phyloP scores from a whole-genome alignment of 1,140 invertebrate species.

The Drosophila sproati region DNA sequence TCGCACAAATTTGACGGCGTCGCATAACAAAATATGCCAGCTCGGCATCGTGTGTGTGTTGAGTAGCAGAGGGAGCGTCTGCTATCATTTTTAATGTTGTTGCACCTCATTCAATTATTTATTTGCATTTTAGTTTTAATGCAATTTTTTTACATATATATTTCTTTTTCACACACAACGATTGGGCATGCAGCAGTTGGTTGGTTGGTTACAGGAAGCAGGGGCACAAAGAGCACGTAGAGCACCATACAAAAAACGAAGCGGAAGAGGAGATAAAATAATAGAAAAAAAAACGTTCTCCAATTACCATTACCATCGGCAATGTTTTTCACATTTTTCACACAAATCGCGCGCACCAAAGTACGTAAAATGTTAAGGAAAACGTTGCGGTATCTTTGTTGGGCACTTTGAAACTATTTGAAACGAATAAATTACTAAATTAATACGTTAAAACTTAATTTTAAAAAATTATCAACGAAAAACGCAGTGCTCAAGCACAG shows the following conservation, averaged over 20 bases:
- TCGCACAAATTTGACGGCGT: conserved; percentile 65
- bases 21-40: conserved; percentile 76
- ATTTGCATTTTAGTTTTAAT: conserved; percentile 28
- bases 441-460: conserved; percentile 68
- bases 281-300: conserved; percentile 81
- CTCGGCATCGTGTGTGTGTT: conserved; percentile 68
- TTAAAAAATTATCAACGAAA: conserved; percentile 80
- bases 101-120: conserved; percentile 37
- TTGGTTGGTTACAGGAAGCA: conserved; percentile 33
- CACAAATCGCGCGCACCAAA: conserved; percentile 46
- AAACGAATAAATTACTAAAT: conserved; percentile 79
- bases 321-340: conserved; percentile 67
- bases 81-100: conserved; percentile 73
- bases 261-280: conserved; percentile 82
- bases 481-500: conserved; percentile 54
- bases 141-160: conserved; percentile 40
- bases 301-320: conserved; percentile 75
- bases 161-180: conserved; percentile 39
- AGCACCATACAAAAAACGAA: conserved; percentile 68
- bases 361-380: conserved; percentile 35
- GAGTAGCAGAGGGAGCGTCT: conserved; percentile 59
- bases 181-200: conserved; percentile 14
- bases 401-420: conserved; percentile 57
- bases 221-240: conserved; percentile 68
- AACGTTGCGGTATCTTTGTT: conserved; percentile 36